phyloP scores from a whole-genome alignment of 2,113 vertebrate species.

The Corythoichthys intestinalis region DNA sequence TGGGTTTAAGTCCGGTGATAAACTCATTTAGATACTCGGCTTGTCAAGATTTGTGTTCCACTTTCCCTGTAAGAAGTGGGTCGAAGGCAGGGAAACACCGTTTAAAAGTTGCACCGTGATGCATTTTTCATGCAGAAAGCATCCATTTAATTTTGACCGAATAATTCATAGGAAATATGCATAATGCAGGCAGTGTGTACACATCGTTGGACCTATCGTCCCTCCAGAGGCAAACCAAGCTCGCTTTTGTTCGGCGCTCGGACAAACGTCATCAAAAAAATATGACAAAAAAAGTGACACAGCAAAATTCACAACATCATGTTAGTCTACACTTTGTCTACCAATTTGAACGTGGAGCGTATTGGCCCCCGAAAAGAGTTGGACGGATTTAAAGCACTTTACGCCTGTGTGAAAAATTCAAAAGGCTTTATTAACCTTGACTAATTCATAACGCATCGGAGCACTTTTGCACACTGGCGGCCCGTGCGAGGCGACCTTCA shows the following conservation, averaged over 20 bases:
- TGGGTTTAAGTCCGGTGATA: neutral
- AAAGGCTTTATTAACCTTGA: slow-evolving; percentile 1
- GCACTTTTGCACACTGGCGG: slow-evolving; percentile 12
- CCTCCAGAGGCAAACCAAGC: neutral
- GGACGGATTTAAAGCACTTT: neutral
- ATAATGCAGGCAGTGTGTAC: neutral
- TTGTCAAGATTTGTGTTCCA: neutral
- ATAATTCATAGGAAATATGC: neutral
- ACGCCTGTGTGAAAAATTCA: slow-evolving; percentile 7
- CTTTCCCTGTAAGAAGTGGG: slow-evolving; percentile 8
- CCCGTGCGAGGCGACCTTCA: neutral
- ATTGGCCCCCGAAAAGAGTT: neutral
- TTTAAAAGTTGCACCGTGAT: neutral
- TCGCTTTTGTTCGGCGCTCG: neutral
- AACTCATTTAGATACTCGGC: too few species aligned
- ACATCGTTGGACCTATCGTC: slow-evolving; percentile 8
- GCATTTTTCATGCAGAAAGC: neutral
- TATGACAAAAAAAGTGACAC: too few species aligned
- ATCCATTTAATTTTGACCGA: slow-evolving; percentile 1
- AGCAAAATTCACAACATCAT: too few species aligned
- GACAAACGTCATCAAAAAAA: too few species aligned
- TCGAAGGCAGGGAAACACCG: slow-evolving; percentile 35
- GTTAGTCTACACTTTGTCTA: too few species aligned
- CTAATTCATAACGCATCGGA: slow-evolving; percentile 10
- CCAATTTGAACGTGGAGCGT: too few species aligned